Base-by-base conservation (phyloP, 2,888 invertebrate genomes). In the Leucophenga montana region DNA sequence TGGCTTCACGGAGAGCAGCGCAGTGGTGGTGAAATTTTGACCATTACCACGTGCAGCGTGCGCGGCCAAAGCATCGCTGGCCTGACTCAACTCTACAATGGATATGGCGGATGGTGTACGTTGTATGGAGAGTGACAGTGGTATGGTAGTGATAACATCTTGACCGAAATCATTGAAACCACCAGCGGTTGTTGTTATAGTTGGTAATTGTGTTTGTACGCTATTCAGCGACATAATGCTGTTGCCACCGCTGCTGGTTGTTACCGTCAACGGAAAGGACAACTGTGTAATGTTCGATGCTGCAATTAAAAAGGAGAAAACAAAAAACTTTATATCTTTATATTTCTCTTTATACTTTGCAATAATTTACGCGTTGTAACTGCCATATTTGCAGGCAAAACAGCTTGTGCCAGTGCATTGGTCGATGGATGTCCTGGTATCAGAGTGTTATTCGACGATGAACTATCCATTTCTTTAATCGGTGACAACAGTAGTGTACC, bases 391-490 rank as follows among this genome's bases (percentile, higher is more conserved):
- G 80, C 75, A 1, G 94, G 92, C 3, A 95, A 88, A 13, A 95
- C 93, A 0, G 95, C 94, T 85, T 95, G 94, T 4, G 95, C 95
- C 72, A 95, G 89, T 5, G 95, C 95, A 1, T 94, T 92, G 0
- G 95, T 94, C 11, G 93, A 92, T 6, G 94, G 92, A 88, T 93
- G 92, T 33, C 93, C 92, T 33, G 93, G 91, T 85, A 93, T 93
- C 77, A 94, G 87, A 61, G 94, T 94, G 84, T 93, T 94, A 85
- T 93, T 93, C 64, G 93, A 93, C 0, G 94, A 94, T 48, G 91
- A 92, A 73, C 94, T 93, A 80, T 95, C 96, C 77, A 94, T 90
- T 89, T 96, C 96, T 86, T 95, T 95, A 73, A 96, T 96, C 0
- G 95, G 95, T 1, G 95, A 95, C 16, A 96, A 89, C 53, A 94